Base-by-base conservation (phyloP, 2,888 invertebrate species). In the Patella pellucida region DNA sequence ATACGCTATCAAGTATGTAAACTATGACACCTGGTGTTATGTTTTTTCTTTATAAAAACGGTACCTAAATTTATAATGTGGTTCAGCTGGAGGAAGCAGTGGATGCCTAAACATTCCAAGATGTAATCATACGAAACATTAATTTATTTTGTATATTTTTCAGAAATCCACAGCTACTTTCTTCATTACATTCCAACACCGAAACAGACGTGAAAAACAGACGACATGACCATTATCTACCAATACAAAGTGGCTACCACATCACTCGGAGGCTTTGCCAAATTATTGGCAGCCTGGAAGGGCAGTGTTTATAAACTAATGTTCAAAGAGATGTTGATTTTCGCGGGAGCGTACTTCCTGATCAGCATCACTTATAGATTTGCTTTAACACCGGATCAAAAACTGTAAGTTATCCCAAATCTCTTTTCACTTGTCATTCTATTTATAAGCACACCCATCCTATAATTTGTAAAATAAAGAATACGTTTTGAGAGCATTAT, bases 291-390 rank as follows among this genome's bases (percentile, higher is more conserved):
- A 93, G 97, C 97, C 93, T 97, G 97, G 97, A 94, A 94, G 83
- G 97, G 97, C 68, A 97, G 97, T 90, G 95, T 97, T 86, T 97
- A 97, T 94, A 97, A 97, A 92, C 92, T 97, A 83, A 95, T 97
- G 79, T 97, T 97, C 96, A 93, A 96, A 83, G 97, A 97, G 91
- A 93, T 97, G 74, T 88, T 95, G 51, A 93, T 95, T 73, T 97
- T 96, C 90, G 93, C 96, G 79, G 91, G 93, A 54, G 90, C 95
- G 74, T 97, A 97, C 90, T 96, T 96, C 88, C 87, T 93, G 68
- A 93, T 97, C 81, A 96, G 95, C 91, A 90, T 95, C 81, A 92
- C 94, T 3, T 97, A 97, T 91, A 93, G 96, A 80, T 93, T 94
- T 86, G 91, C 93, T 31, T 92, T 97, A 81, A 92, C 94, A 88